Evolutionary conservation across 2,888 invertebrate species (phyloP).

Genomic region (Clitarchus hookeri): DNA sequence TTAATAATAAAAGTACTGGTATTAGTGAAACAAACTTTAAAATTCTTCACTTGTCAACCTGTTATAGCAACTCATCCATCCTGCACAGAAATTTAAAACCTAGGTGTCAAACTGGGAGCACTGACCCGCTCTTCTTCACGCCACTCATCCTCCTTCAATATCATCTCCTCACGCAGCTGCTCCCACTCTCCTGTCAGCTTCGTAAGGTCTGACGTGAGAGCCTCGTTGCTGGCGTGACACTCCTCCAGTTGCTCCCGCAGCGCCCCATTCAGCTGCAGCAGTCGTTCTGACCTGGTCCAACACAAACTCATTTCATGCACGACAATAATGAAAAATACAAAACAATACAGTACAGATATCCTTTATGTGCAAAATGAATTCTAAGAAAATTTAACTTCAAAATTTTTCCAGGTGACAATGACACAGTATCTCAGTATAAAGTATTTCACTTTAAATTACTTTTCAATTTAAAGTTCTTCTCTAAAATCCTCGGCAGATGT

Average conservation of each 20-base stretch:
- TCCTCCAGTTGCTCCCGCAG: conserved; percentile 90
- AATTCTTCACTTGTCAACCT: too few species aligned
- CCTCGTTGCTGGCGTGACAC: conserved; percentile 89
- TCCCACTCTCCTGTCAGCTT: conserved; percentile 94
- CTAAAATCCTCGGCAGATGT: too few species aligned
- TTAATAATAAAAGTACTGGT: too few species aligned
- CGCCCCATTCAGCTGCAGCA: conserved; percentile 78
- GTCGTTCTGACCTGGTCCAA: conserved; percentile 71
- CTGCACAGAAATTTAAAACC: too few species aligned
- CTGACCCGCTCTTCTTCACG: conserved; percentile 89
- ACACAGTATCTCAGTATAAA: too few species aligned
- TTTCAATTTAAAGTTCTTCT: too few species aligned
- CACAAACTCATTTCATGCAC: conserved; percentile 21
- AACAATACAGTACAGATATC: background rate
- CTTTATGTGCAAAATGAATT: too few species aligned
- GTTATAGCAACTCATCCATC: too few species aligned
- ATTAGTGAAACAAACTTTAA: too few species aligned
- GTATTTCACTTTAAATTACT: too few species aligned
- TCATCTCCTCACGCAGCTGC: conserved; percentile 83
- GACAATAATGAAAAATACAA: conserved; percentile 16
- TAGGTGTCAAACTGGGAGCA: background rate
- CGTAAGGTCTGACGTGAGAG: conserved; percentile 86
- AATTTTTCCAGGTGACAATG: too few species aligned
- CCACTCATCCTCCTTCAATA: conserved; percentile 92
- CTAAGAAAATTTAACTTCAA: too few species aligned